Conservation (phyloP, 1,140 invertebrate species). For the Cydia amplana region DNA sequence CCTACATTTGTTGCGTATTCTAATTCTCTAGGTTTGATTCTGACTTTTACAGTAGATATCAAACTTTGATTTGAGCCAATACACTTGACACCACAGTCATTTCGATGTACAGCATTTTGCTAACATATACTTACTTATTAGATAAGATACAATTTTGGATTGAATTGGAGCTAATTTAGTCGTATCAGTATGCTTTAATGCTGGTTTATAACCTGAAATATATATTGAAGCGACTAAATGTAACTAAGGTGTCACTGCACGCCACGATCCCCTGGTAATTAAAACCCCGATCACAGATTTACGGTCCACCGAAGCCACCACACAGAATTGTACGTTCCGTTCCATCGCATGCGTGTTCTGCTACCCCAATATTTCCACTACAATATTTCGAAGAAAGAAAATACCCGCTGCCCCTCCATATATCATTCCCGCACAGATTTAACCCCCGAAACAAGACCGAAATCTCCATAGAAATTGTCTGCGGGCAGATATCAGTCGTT, state of each 20-base stretch:
- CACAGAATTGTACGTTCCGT: not conserved
- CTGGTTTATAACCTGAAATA: too few relatives aligned
- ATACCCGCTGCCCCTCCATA: constrained; percentile 51
- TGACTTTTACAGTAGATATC: too few relatives aligned
- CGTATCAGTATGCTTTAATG: too few relatives aligned
- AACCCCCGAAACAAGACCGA: constrained; percentile 70
- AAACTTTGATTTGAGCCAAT: too few relatives aligned
- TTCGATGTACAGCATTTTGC: too few relatives aligned
- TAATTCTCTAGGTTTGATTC: too few relatives aligned
- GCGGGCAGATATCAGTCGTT: constrained; percentile 69
- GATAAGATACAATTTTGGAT: too few relatives aligned
- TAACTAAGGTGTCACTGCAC: constrained; percentile 43
- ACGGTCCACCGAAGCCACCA: not conserved
- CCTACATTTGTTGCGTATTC: too few relatives aligned
- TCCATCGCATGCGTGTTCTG: constrained; percentile 35
- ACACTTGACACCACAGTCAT: too few relatives aligned
- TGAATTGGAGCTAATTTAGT: too few relatives aligned
- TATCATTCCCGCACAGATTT: constrained; percentile 74
- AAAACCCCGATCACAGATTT: constrained; percentile 40
- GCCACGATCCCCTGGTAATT: constrained; percentile 53
- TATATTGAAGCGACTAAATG: constrained; percentile 37
- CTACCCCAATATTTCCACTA: constrained; percentile 49
- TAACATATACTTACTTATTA: too few relatives aligned
- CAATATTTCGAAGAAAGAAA: constrained; percentile 61
- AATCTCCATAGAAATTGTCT: constrained; percentile 77